A percentile compares a stretch with the other conserved stretches of the same genome.
These are phyloP conservation scores for Pangasianodon gigas DNA, from an alignment of 2,113 vertebrate genomes.

Conservation along the genomic window DNA sequence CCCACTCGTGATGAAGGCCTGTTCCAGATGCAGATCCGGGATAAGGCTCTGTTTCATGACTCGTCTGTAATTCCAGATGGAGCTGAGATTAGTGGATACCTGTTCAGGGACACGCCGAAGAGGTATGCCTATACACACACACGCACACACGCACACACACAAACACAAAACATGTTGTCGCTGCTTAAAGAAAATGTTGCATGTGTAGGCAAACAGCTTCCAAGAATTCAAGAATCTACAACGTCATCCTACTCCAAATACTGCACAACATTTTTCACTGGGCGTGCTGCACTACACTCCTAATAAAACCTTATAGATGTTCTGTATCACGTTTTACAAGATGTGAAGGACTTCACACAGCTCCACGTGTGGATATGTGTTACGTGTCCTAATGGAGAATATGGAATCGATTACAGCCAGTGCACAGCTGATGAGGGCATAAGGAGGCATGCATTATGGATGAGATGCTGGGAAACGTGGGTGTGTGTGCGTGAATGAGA, in stretches of 20 bases:
- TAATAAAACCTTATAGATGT: neutral
- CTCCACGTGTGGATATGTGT: conserved; percentile 48
- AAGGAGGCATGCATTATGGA: conserved; percentile 68
- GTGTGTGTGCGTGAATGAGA: conserved; percentile 51
- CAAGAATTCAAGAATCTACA: neutral
- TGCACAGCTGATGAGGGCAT: conserved; percentile 54
- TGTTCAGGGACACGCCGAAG: conserved; percentile 95
- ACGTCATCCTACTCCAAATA: neutral
- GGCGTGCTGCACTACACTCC: neutral
- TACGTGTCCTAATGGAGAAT: conserved; percentile 60
- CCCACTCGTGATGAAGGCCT: conserved; percentile 95
- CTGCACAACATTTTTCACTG: neutral
- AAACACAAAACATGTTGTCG: neutral
- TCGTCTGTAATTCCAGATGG: conserved; percentile 92
- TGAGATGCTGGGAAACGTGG: conserved; percentile 60
- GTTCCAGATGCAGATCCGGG: conserved; percentile 96
- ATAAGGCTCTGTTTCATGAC: conserved; percentile 90
- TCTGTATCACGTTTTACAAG: neutral
- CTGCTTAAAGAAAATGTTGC: neutral
- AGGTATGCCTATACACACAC: conserved; percentile 72
- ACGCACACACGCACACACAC: neutral
- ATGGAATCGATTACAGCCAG: conserved; percentile 57
- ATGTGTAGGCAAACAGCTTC: neutral
- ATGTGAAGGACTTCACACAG: neutral
- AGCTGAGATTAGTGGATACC: conserved; percentile 92